These are phyloP conservation scores for Erinaceus europaeus DNA, from an alignment of 2,113 vertebrate species.

Conservation along the genomic window DNA sequence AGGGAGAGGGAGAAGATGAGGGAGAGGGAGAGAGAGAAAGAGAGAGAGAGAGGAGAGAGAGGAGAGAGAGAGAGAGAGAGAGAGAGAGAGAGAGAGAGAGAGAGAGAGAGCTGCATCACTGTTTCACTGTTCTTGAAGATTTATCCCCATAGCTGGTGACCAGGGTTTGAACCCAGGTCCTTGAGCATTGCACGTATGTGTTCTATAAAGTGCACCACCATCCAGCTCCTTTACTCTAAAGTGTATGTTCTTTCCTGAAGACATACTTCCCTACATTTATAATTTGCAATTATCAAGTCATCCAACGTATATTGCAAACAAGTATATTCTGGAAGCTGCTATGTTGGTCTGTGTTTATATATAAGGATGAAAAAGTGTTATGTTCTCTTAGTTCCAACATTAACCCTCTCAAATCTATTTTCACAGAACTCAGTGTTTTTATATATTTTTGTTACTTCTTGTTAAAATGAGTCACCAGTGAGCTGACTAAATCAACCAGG, in stretches of 20 bases:
- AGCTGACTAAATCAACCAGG: not conserved
- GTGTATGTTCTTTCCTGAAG: not conserved
- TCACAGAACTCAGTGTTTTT: not conserved
- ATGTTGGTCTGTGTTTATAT: not conserved
- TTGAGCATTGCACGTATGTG: too few species aligned
- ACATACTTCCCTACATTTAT: not conserved
- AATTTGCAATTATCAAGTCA: not conserved
- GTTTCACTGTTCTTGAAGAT: too few species aligned
- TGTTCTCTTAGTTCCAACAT: not conserved
- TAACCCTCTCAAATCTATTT: not conserved
- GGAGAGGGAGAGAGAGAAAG: too few species aligned
- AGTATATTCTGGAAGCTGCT: not conserved
- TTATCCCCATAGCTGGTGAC: too few species aligned
- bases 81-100: too few species aligned
- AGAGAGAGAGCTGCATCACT: too few species aligned
- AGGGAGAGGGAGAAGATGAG: too few species aligned
- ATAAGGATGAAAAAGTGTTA: fast-evolving
- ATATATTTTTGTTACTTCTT: not conserved
- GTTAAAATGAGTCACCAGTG: not conserved
- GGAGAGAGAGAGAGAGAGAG: too few species aligned
- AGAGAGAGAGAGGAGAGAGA: too few species aligned
- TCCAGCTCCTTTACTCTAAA: too few species aligned
- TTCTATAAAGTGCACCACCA: too few species aligned
- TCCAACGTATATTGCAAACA: not conserved
- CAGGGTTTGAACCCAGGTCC: too few species aligned